Conservation (phyloP, 2,888 invertebrate genomes). For the Chironomus riparius region DNA sequence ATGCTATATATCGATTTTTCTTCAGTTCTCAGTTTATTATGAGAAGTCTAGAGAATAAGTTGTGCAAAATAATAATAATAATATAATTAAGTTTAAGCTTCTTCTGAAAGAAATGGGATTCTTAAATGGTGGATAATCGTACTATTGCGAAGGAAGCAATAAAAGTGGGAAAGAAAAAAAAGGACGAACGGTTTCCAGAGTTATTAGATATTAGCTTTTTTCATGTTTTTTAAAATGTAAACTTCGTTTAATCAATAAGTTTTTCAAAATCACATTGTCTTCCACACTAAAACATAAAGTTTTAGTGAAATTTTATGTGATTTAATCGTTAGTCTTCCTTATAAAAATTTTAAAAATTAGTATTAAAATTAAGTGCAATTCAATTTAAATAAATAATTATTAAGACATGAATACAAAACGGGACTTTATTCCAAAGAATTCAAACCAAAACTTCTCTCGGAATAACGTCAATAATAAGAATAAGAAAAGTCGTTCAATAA, state of each 20-base stretch:
- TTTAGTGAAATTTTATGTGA: slow-evolving; percentile 10
- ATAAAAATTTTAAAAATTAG: neutral
- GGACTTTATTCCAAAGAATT: neutral
- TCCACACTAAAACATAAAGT: slow-evolving; percentile 26
- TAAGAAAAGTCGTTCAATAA: neutral
- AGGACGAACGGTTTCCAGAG: too few relatives aligned
- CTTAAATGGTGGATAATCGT: too few relatives aligned
- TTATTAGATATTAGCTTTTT: neutral
- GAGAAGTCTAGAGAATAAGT: too few relatives aligned
- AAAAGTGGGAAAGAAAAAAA: too few relatives aligned
- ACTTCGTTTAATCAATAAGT: slow-evolving; percentile 4
- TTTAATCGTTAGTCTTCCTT: neutral
- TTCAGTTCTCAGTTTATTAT: too few relatives aligned
- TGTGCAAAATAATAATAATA: too few relatives aligned
- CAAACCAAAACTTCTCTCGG: neutral
- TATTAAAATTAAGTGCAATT: neutral
- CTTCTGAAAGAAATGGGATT: too few relatives aligned
- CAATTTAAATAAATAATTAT: neutral
- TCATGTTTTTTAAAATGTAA: neutral
- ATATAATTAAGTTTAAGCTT: too few relatives aligned
- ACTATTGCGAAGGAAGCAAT: too few relatives aligned
- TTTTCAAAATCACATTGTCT: slow-evolving; percentile 30
- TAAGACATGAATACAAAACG: neutral
- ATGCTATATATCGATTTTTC: neutral
- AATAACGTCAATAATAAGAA: slow-evolving; percentile 1